These are phyloP conservation scores for Pelecanus crispus DNA, from an alignment of 2,113 vertebrate species.

Conservation along the genomic window DNA sequence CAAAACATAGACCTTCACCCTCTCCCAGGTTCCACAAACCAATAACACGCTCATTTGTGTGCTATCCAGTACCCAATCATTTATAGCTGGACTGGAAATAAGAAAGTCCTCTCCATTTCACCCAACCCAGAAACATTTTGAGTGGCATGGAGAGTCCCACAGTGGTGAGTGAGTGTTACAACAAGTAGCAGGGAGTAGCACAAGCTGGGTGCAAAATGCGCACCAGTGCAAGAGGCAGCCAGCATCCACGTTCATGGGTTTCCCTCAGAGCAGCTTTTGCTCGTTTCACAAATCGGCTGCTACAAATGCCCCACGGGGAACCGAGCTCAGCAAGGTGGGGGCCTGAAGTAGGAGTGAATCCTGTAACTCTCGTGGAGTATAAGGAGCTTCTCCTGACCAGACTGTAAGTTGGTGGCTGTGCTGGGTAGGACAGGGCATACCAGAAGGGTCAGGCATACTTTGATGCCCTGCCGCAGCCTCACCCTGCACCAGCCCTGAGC, in stretches of 20 bases:
- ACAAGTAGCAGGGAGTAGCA: background rate
- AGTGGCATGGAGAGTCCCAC: background rate
- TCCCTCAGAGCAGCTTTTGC: background rate
- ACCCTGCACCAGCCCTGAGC: background rate
- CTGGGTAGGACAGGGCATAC: background rate
- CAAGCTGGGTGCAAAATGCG: background rate
- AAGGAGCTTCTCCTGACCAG: background rate
- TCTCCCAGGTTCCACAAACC: background rate
- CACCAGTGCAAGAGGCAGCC: background rate
- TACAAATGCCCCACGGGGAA: accelerated
- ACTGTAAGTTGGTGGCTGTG: no score
- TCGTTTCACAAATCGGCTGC: background rate
- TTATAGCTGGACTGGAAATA: background rate
- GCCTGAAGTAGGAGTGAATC: background rate
- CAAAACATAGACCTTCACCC: background rate
- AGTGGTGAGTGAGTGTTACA: accelerated
- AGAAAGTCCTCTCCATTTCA: background rate
- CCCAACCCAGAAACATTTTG: background rate
- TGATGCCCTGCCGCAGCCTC: background rate
- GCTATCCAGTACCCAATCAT: background rate
- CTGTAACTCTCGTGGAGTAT: background rate
- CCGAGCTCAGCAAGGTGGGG: background rate
- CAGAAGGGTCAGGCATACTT: background rate
- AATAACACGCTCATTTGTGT: background rate
- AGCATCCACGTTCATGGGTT: background rate